A percentile compares a stretch with the other conserved stretches of the same genome.
phyloP scores from a whole-genome alignment of 1,140 invertebrate species.

The Spodoptera frugiperda region DNA sequence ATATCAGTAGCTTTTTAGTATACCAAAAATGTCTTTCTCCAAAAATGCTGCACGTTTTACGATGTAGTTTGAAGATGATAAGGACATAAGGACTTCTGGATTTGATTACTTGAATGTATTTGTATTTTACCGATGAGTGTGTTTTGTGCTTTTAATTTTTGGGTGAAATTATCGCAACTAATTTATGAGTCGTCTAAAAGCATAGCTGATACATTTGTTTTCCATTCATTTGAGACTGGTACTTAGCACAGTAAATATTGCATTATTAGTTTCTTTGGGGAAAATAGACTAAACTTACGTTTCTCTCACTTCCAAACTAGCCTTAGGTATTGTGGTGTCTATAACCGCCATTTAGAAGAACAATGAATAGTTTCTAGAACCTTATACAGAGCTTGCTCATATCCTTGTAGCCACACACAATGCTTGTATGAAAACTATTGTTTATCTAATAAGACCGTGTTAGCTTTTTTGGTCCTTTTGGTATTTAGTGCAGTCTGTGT shows the following conservation, averaged over 20 bases:
- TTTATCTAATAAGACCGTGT: conserved; percentile 25
- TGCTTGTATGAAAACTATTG: conserved; percentile 24
- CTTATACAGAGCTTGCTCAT: conserved; percentile 35
- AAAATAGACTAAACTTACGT: not conserved
- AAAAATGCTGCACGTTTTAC: not conserved
- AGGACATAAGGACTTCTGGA: no score
- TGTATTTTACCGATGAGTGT: no score
- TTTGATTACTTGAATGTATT: no score
- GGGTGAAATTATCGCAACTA: no score
- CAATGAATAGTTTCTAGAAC: conserved; percentile 11
- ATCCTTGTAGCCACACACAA: not conserved
- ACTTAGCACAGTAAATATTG: no score
- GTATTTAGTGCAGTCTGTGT: not conserved
- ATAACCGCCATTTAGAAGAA: conserved; percentile 3
- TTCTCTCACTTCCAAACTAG: not conserved
- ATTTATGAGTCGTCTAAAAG: no score
- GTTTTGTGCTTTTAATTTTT: no score
- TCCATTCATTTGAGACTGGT: no score
- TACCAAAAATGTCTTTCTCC: not conserved
- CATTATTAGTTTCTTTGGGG: no score
- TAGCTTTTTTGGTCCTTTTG: not conserved
- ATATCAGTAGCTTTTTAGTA: not conserved
- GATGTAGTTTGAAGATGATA: not conserved
- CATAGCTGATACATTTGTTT: no score
- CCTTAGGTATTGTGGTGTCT: not conserved